Conservation (phyloP, 2,113 vertebrate species). For the Sula dactylatra region DNA sequence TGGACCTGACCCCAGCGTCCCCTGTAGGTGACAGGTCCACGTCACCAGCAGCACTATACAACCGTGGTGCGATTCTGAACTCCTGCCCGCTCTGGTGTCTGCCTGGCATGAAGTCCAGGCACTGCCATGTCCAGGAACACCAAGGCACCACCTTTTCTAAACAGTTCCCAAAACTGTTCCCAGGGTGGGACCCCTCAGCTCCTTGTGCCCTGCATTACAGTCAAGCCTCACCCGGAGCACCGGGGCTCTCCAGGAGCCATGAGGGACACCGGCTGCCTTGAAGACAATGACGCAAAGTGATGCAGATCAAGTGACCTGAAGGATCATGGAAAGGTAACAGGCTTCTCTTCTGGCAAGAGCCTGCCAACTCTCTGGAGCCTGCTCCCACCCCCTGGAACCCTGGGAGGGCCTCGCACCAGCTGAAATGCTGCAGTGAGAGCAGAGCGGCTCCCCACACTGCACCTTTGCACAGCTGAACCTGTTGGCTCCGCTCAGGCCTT, state of each 20-base stretch:
- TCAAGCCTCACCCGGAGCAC: neutral
- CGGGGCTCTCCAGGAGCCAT: fast-evolving
- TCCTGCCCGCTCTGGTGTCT: neutral
- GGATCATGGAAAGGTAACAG: neutral
- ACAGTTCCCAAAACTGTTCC: neutral
- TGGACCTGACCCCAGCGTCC: fast-evolving
- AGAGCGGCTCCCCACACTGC: neutral
- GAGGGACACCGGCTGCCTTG: neutral
- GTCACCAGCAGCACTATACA: neutral
- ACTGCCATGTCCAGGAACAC: neutral
- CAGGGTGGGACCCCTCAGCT: neutral
- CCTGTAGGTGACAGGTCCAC: neutral
- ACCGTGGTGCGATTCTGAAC: neutral
- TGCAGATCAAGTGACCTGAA: neutral
- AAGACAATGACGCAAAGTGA: neutral
- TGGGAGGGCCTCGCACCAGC: neutral
- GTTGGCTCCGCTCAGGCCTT: neutral
- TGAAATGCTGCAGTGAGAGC: neutral
- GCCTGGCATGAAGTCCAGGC: neutral
- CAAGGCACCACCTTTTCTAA: neutral
- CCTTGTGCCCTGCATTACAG: neutral
- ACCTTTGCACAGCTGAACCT: neutral
- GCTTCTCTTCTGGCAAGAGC: neutral
- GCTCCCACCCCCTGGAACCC: fast-evolving
- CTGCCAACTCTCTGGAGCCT: neutral